Conservation (phyloP, 2,888 invertebrate genomes). For the Heliconius charithonia region DNA sequence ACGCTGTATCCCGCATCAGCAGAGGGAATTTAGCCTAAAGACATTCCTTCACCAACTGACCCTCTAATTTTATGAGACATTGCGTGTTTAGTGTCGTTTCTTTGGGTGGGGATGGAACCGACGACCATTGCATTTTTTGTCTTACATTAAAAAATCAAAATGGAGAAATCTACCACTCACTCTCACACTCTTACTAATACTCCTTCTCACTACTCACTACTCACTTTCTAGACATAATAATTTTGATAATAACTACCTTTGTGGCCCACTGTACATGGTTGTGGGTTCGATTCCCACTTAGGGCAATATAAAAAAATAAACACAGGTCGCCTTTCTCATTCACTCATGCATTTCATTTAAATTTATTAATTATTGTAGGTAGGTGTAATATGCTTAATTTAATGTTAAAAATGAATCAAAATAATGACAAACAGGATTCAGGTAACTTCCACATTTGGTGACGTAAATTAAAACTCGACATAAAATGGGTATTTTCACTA, state of each 20-base stretch:
- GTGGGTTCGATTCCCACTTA: no score
- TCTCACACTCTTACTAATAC: no score
- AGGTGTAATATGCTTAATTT: neutral
- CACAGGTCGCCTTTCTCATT: no score
- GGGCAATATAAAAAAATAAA: no score
- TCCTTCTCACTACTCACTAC: no score
- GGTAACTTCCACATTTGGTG: neutral
- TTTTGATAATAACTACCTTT: no score
- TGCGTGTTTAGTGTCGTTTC: neutral
- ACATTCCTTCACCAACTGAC: neutral
- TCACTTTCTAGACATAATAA: no score
- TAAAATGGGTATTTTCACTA: constrained; percentile 3
- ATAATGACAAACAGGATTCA: neutral
- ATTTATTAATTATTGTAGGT: neutral
- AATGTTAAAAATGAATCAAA: neutral
- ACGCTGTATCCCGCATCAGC: neutral
- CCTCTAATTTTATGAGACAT: neutral
- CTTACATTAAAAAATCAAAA: no score
- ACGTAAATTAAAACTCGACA: neutral
- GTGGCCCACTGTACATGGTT: no score
- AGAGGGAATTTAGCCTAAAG: constrained; percentile 23
- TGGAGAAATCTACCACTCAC: no score
- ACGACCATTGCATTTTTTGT: no score
- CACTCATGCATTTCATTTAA: neutral
- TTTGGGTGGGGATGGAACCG: no score